These are phyloP conservation scores for Chunga burmeisteri DNA, from an alignment of 2,113 vertebrate species.

Conservation along the genomic window DNA sequence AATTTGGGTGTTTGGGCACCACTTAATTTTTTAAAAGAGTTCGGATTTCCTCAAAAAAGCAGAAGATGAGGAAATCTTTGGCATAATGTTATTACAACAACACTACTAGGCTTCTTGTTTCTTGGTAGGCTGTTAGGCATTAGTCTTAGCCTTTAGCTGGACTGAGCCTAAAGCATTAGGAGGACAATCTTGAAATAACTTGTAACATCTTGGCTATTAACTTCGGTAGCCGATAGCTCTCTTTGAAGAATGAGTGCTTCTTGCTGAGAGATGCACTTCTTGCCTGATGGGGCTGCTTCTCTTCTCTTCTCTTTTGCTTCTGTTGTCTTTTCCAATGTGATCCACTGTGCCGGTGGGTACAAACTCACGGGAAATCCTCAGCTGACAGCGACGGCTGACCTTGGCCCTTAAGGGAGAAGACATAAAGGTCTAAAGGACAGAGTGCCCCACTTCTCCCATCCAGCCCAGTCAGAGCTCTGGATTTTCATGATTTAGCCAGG, in stretches of 20 bases:
- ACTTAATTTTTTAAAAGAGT: neutral
- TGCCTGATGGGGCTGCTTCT: neutral
- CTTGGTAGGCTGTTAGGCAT: neutral
- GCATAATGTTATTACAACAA: neutral
- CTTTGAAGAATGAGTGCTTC: neutral
- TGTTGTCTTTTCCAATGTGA: neutral
- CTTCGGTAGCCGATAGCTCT: rapidly evolving
- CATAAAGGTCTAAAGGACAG: neutral
- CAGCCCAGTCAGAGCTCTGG: neutral
- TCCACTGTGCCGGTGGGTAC: neutral
- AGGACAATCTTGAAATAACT: neutral
- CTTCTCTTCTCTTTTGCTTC: neutral
- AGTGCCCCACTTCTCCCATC: neutral
- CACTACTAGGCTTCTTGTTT: neutral
- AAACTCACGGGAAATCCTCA: neutral
- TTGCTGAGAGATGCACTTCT: neutral
- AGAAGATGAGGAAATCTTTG: neutral
- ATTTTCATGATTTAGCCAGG: neutral
- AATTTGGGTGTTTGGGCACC: neutral
- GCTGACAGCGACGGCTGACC: neutral
- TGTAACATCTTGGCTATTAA: neutral
- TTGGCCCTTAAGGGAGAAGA: neutral
- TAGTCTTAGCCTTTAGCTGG: neutral
- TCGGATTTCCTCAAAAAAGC: neutral
- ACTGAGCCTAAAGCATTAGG: neutral